Evolutionary conservation across 1,140 invertebrate species (phyloP).

Genomic region (Cydia fagiglandana): DNA sequence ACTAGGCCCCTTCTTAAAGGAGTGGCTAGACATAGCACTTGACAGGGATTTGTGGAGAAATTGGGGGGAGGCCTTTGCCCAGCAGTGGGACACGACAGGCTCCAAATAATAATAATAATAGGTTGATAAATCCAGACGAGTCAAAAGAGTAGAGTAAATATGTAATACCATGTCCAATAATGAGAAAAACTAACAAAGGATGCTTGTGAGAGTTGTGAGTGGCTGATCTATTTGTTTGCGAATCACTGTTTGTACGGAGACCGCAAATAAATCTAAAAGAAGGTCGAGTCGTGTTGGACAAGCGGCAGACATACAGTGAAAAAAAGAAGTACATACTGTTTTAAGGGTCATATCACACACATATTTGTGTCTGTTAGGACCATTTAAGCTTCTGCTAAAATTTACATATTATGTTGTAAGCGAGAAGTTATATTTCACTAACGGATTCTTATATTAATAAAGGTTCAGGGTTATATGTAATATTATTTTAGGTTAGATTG

Average conservation of each 20-base stretch:
- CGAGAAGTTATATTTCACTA: neutral
- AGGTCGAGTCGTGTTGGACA: slow-evolving; percentile 8
- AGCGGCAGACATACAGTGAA: neutral
- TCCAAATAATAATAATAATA: no score
- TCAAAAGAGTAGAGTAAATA: neutral
- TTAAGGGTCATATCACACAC: neutral
- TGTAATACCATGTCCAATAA: neutral
- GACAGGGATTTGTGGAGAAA: no score
- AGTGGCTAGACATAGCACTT: no score
- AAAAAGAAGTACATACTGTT: neutral
- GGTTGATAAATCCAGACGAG: no score
- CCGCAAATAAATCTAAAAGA: slow-evolving; percentile 26
- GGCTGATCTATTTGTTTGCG: slow-evolving; percentile 20
- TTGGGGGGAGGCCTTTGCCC: no score
- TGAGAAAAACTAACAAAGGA: slow-evolving; percentile 9
- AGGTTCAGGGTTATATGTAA: no score
- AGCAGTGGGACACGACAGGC: no score
- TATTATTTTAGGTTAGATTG: no score
- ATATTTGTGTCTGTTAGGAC: neutral
- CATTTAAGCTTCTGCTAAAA: neutral
- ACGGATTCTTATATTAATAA: neutral
- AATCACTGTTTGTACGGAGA: slow-evolving; percentile 16
- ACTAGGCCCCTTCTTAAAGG: no score
- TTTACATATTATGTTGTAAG: neutral
- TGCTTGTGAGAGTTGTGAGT: slow-evolving; percentile 19